Base-by-base conservation (phyloP, 2,797 vertebrate genomes). In the Clarias platycephalus region DNA sequence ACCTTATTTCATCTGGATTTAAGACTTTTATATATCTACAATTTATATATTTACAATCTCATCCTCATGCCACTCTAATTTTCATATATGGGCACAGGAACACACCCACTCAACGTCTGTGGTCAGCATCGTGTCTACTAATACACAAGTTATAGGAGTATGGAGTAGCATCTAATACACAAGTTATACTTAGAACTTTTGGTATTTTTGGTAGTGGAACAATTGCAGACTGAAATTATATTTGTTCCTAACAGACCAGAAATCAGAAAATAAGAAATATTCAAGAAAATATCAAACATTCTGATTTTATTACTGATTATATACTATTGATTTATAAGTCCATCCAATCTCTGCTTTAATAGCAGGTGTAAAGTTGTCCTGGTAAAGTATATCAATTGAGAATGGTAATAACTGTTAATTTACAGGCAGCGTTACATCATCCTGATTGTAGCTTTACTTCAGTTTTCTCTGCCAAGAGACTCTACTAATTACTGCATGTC, bases 401-500 rank as follows among this genome's bases (percentile, higher is more conserved):
- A 71, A 70, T 37, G 64, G 16, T n/a, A 60, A 70, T 40, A 5
- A 28, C 3, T 49, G 37, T 13, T 79, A 5, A 62, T 71, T 76
- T 76, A 34, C 58, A 34, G 28, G 24, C 53, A 24, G 24, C 18
- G 5, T 40, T 26, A 44, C 63, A 75, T 26, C 64, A 49, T 68
- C 16, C 64, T 70, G 18, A 66, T 13, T 71, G 26, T 80, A 80
- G 26, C 67, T 53, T 58, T 70, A 58, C 53, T 81, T 68, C 66
- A 82, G 66, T 57, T 64, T 18, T 80, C 31, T 49, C 20, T 70
- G 60, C 70, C 87, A 84, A 77, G 26, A 78, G 74, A 84, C 55
- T 72, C 57, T 10, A 76, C 53, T 40, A 68, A 84, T 83, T 70
- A 76, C 84, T 75, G 80, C 49, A 63, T 18, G 74, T 74, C 84